Evolutionary conservation across 1,140 invertebrate genomes (phyloP), one percentile per base, ranked within the genome.

Genomic region (Drosophila sturtevanti): DNA sequence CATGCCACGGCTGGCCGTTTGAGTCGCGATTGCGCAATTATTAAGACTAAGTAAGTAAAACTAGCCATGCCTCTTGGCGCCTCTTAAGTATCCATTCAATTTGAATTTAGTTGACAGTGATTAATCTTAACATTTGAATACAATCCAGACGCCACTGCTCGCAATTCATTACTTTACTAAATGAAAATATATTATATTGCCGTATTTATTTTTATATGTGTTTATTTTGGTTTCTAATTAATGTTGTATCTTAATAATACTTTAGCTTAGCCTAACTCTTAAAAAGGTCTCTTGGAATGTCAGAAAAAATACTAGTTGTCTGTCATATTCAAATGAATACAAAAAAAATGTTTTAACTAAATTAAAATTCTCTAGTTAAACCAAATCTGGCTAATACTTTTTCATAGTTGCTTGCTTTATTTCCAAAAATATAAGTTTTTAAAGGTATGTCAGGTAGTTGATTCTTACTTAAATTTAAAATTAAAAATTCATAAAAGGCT

Each of bases 61-160:
- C 76, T 48, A 48, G 82, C 82, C 72, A 79, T 86, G 84, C 75
- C 79, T 79, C 60, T 48, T 48, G 41, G 41, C 84, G 67, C 76
- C 75, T 63, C 54, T 65, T 87, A 87, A 86, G 82, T 86, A 86
- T 86, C 75, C 69, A 62, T 76, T 72, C 74, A 75, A 76, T 66
- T 85, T 69, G 70, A 68, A 74, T 76, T 86, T 87, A 76, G 75
- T 79, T 89, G 82, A 86, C 82, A 86, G 84, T 87, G 82, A 87
- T 86, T 73, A 86, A 86, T 89, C 84, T 86, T 68, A 82, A 60
- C 68, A 81, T 79, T 87, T 87, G 71, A 68, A 77, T 84, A 80
- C 62, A 54, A 81, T 69, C 79, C 72, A 67, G 77, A 54, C 66
- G 77, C 59, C 66, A 67, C 34, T 63, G 59, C 59, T 60, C 63